Base-by-base conservation (phyloP, 2,888 invertebrate species). In the Gari tellinella region DNA sequence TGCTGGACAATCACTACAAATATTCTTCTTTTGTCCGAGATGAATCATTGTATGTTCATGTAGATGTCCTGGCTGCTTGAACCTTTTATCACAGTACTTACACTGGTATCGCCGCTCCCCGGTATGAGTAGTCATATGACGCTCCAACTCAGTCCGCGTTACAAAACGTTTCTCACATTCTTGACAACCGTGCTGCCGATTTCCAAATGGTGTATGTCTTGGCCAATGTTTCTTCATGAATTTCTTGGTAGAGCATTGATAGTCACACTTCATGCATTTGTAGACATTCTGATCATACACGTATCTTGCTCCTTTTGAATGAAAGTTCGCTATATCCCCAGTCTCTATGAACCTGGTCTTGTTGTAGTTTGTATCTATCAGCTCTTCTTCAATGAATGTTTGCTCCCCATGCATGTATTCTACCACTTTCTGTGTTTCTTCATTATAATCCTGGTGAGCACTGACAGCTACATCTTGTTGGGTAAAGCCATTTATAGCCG, bases 61-160 rank as follows among this genome's bases (percentile, higher is more conserved):
- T 10, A 78, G 38, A 56, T 78, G 78, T 7, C 78, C 78, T 37
- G 66, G 49, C 51, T 78, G 78, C 17, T 60, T 56, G 45, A 78
- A 78, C n/a, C 40, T 56, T 53, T 78, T 78, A 0, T 48, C 56
- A 67, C 78, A 78, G 7, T 40, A 15, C 17, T 58, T 58, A 48
- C 78, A 78, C 23, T 45, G 56, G 40, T 58, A 64, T 21, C 62
- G 55, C 19, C 70, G 41, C 41, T 78, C 73, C 15, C 57, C 63
- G 0, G 73, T 70, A 26, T 78, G 78, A n/a, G 48, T 60, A 21
- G 57, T 51, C 1, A 43, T 15, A 43, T 78, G 78, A 1, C 78
- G 31, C 26, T 23, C 38, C 21, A 69, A 43, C 40, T 78, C 78
- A 48, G 46, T 60, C 17, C 51, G 52, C 5, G 69, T 69, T 2